phyloP scores from a whole-genome alignment of 2,113 vertebrate species.

The Clarias macrocephalus region DNA sequence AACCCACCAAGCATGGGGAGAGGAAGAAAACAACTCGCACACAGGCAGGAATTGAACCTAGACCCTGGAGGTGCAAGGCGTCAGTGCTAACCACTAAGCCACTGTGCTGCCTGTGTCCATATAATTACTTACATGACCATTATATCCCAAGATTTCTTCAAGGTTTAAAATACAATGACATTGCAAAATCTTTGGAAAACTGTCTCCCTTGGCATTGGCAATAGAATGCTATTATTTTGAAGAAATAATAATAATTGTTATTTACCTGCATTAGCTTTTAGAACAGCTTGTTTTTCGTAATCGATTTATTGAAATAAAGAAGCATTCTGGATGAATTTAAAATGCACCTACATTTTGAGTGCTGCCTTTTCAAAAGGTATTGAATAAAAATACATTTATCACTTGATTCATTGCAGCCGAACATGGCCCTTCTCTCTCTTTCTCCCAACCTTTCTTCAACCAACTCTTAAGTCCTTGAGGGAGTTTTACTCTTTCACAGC shows the following conservation, averaged over 20 bases:
- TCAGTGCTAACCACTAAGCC: too few species aligned
- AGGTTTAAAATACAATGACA: background rate
- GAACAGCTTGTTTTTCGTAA: too few species aligned
- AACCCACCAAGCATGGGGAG: too few species aligned
- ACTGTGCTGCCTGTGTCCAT: too few species aligned
- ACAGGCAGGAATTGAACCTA: too few species aligned
- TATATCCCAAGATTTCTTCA: background rate
- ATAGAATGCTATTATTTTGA: background rate
- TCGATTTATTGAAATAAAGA: background rate
- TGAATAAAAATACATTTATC: background rate
- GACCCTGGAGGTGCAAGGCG: too few species aligned
- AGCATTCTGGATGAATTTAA: background rate
- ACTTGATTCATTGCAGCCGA: background rate
- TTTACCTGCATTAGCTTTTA: background rate
- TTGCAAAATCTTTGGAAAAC: background rate
- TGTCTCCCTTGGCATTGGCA: background rate
- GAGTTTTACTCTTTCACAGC: constrained; percentile 5
- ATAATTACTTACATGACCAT: too few species aligned
- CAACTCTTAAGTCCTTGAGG: constrained; percentile 14
- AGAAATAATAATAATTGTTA: background rate
- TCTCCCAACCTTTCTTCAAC: background rate
- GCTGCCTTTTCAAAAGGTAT: background rate
- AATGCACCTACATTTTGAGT: background rate
- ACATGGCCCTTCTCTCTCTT: background rate
- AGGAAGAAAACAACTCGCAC: too few species aligned